Percentiles rank a stretch among this genome's conserved stretches.
Evolutionary conservation across 2,113 vertebrate species (phyloP).

Genomic region (Rhizomys pruinosus): DNA sequence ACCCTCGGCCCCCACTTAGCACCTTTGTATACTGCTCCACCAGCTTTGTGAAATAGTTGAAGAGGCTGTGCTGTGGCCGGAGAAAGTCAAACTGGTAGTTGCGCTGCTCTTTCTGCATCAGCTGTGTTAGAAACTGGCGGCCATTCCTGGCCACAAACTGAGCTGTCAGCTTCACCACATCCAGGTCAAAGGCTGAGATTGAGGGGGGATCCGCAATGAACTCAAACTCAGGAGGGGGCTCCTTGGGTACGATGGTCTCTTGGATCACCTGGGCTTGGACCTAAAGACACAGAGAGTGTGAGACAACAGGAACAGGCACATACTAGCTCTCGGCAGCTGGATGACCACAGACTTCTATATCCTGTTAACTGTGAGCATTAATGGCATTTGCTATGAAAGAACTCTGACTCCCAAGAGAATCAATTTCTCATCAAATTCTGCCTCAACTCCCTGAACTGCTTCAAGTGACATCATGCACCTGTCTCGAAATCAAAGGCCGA

Average conservation of each 20-base stretch:
- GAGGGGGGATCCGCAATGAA: slow-evolving; percentile 98
- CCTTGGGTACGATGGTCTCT: slow-evolving; percentile 95
- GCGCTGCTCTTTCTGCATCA: slow-evolving; percentile 99
- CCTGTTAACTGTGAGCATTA: background rate
- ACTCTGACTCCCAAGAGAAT: background rate
- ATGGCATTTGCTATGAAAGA: background rate
- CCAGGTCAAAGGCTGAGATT: slow-evolving; percentile 97
- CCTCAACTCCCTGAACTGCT: background rate
- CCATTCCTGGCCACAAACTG: slow-evolving; percentile 98
- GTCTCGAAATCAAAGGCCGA: slow-evolving; percentile 14
- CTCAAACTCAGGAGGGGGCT: slow-evolving; percentile 97
- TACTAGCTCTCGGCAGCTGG: no score
- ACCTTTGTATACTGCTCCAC: slow-evolving; percentile 99
- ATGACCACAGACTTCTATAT: background rate
- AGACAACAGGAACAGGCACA: background rate
- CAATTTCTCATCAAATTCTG: background rate
- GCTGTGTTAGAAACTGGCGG: slow-evolving; percentile 97
- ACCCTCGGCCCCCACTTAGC: background rate
- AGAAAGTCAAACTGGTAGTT: slow-evolving; percentile 99
- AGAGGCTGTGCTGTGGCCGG: slow-evolving; percentile 98
- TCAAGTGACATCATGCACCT: background rate
- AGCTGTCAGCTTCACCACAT: slow-evolving; percentile 97
- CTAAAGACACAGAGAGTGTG: slow-evolving; percentile 77
- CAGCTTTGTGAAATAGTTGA: slow-evolving; percentile 99
- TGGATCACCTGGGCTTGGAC: slow-evolving; percentile 98